Evolutionary conservation across 2,113 vertebrate species (phyloP).

Genomic region (Sinocyclocheilus grahami): DNA sequence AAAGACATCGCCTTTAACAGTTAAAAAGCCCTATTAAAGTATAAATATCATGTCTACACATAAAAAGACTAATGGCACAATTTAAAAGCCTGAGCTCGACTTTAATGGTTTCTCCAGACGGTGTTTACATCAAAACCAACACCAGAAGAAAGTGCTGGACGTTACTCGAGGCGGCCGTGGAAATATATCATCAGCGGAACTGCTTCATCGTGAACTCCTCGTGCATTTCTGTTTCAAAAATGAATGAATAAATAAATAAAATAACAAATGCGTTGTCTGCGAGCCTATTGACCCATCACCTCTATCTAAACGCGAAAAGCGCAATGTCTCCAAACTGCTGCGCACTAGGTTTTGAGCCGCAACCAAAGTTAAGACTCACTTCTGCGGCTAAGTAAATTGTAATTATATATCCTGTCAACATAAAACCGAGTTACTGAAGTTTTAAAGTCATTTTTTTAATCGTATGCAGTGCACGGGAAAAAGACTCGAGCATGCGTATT

Average conservation of each 20-base stretch:
- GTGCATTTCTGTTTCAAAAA: not conserved
- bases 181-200: not conserved
- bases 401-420: not conserved
- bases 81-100: not conserved
- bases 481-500: not conserved
- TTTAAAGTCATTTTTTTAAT: not conserved
- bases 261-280: not conserved
- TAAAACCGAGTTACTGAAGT: not conserved
- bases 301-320: not conserved
- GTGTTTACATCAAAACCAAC: not conserved
- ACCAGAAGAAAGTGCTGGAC: not conserved
- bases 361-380: not conserved
- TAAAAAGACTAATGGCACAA: not conserved
- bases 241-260: too few species aligned
- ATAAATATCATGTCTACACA: not conserved
- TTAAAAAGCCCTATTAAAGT: not conserved
- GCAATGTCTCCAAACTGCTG: not conserved
- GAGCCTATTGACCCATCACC: not conserved
- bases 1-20: not conserved
- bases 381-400: not conserved
- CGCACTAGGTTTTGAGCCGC: not conserved
- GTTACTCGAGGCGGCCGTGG: not conserved
- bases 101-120: not conserved
- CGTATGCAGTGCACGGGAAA: not conserved
- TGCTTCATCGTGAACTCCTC: not conserved